These are phyloP conservation scores for Helicoverpa armigera DNA, from an alignment of 1,140 invertebrate genomes.

Conservation along the genomic window DNA sequence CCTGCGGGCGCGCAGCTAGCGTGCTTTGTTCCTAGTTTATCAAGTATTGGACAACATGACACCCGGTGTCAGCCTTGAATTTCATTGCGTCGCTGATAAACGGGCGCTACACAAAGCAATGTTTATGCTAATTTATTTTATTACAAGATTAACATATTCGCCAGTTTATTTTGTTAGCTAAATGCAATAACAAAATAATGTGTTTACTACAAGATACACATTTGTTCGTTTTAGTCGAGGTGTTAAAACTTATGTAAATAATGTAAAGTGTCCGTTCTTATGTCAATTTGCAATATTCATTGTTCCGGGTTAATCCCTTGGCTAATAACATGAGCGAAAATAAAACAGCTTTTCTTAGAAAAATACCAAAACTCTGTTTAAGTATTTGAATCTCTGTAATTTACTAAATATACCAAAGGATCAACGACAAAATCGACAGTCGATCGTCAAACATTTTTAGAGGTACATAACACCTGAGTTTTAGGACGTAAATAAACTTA, in stretches of 20 bases:
- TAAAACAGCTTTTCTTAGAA: not conserved
- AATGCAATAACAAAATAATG: conserved; percentile 39
- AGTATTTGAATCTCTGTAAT: not conserved
- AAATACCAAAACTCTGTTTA: not conserved
- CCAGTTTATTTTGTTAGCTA: conserved; percentile 44
- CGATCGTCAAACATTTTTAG: too few species aligned
- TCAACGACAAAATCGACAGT: too few species aligned
- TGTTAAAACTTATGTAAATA: conserved; percentile 21
- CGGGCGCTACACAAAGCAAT: conserved; percentile 62
- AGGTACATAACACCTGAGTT: too few species aligned
- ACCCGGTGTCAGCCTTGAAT: conserved; percentile 73
- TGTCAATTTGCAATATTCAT: conserved; percentile 9
- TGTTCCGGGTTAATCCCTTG: conserved; percentile 13
- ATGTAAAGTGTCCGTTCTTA: not conserved
- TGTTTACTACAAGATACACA: too few species aligned
- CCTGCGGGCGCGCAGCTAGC: conserved; percentile 10
- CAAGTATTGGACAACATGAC: conserved; percentile 60
- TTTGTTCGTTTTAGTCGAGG: conserved; percentile 14
- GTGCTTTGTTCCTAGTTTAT: conserved; percentile 61
- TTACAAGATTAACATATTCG: conserved; percentile 70
- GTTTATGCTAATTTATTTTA: conserved; percentile 75
- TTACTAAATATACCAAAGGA: too few species aligned
- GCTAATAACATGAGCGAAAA: not conserved
- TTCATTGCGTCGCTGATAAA: conserved; percentile 71
- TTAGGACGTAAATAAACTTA: too few species aligned